These are phyloP conservation scores for Acrocyrtus sp. DNA, from an alignment of 2,888 invertebrate genomes.

Conservation along the genomic window DNA sequence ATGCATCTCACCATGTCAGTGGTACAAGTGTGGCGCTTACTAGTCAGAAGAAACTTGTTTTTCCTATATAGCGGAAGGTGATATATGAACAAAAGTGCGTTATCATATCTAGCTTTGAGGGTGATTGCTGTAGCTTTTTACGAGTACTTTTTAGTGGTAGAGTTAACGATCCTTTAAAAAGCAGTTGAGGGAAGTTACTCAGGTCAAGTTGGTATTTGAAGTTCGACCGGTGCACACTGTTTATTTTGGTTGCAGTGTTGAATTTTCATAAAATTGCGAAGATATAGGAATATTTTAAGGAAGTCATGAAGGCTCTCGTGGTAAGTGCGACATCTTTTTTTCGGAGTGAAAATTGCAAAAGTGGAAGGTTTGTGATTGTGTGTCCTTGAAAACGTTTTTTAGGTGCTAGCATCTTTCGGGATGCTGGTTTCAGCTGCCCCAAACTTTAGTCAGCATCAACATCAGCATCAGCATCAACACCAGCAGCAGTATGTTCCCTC, in stretches of 20 bases:
- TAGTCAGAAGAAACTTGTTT: neutral
- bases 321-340: too few species aligned
- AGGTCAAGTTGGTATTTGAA: constrained; percentile 44
- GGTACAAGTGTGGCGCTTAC: neutral
- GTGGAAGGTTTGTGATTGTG: too few species aligned
- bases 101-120: neutral
- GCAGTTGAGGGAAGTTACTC: constrained; percentile 9
- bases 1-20: too few species aligned
- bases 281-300: neutral
- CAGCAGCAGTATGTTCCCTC: constrained; percentile 1
- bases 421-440: constrained; percentile 62
- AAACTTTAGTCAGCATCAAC: constrained; percentile 44
- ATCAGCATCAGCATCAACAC: constrained; percentile 12
- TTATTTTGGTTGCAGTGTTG: neutral
- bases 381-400: too few species aligned
- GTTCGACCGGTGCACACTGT: constrained; percentile 28
- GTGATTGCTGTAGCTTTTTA: neutral
- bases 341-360: too few species aligned
- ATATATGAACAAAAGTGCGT: too few species aligned
- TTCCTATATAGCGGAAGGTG: too few species aligned
- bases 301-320: constrained; percentile 56
- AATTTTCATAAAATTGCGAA: neutral
- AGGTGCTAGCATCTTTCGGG: constrained; percentile 64
- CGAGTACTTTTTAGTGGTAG: too few species aligned
- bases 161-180: constrained; percentile 45